phyloP scores from a whole-genome alignment of 2,797 vertebrate species.

The Thripadectes ignobilis region DNA sequence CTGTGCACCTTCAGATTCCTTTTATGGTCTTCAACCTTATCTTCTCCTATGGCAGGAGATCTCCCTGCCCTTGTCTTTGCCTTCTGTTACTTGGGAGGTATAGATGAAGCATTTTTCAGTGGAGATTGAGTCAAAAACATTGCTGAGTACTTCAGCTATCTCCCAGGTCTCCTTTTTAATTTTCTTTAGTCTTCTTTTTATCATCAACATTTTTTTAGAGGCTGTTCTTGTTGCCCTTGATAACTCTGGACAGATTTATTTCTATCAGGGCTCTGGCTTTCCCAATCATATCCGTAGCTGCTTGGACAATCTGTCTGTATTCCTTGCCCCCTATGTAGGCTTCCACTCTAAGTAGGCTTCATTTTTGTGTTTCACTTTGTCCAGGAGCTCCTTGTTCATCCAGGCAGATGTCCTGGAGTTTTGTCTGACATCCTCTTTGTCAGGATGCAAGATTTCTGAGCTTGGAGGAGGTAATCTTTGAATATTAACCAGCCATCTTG shows the following conservation, averaged over 20 bases:
- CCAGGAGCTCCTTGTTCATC: background rate
- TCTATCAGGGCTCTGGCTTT: background rate
- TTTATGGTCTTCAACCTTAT: background rate
- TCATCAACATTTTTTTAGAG: background rate
- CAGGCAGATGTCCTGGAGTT: background rate
- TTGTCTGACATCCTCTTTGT: background rate
- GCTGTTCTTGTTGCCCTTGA: background rate
- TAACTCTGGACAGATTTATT: background rate
- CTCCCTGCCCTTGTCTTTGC: background rate
- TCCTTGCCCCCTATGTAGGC: background rate
- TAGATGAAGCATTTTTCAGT: background rate
- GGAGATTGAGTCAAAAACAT: background rate
- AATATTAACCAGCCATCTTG: background rate
- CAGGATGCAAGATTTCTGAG: background rate
- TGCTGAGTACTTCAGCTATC: background rate
- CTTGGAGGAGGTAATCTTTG: background rate
- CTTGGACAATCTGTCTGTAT: background rate
- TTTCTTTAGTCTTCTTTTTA: background rate
- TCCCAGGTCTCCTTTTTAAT: background rate
- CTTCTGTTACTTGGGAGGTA: accelerated
- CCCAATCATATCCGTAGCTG: background rate
- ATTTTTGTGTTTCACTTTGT: background rate
- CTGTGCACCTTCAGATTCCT: background rate
- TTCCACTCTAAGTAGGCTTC: background rate
- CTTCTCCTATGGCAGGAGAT: background rate